These are phyloP conservation scores for Acleris cristana DNA, from an alignment of 2,888 invertebrate species.

Conservation along the genomic window DNA sequence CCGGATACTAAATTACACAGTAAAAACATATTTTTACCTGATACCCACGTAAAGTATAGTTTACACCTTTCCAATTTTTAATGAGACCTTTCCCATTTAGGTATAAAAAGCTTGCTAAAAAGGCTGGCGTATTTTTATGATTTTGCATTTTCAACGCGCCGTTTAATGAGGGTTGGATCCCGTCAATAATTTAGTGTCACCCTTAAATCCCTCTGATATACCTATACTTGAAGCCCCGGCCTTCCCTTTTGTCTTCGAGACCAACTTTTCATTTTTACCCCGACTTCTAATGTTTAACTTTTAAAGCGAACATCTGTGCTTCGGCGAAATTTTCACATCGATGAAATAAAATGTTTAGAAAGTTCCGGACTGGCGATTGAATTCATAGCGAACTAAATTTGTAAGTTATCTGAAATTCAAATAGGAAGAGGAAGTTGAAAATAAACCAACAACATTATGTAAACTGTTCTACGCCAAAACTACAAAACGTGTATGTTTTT, in stretches of 20 bases:
- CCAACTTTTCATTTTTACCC: conserved; percentile 30
- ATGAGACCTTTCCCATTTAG: conserved; percentile 17
- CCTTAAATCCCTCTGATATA: conserved; percentile 54
- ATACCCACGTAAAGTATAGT: conserved; percentile 10
- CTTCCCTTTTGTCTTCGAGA: conserved; percentile 46
- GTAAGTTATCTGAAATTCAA: neutral
- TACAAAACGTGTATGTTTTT: too few species aligned
- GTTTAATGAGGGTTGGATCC: conserved; percentile 68
- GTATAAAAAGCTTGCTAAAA: conserved; percentile 22
- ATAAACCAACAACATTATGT: too few species aligned
- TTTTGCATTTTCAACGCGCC: conserved; percentile 57
- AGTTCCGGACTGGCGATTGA: neutral
- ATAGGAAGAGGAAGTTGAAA: neutral
- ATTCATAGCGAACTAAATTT: neutral
- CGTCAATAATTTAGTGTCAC: conserved; percentile 69
- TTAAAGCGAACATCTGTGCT: conserved; percentile 22
- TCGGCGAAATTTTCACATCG: conserved; percentile 16
- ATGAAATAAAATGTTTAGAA: conserved; percentile 4
- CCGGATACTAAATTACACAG: too few species aligned
- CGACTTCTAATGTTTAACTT: conserved; percentile 28
- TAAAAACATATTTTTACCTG: too few species aligned
- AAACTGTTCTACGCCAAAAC: too few species aligned
- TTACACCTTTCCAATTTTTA: conserved; percentile 22
- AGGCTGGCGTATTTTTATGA: conserved; percentile 52
- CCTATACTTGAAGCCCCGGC: conserved; percentile 42